Conservation (phyloP, 2,888 invertebrate species). For the Bursaphelenchus okinawaensis region DNA sequence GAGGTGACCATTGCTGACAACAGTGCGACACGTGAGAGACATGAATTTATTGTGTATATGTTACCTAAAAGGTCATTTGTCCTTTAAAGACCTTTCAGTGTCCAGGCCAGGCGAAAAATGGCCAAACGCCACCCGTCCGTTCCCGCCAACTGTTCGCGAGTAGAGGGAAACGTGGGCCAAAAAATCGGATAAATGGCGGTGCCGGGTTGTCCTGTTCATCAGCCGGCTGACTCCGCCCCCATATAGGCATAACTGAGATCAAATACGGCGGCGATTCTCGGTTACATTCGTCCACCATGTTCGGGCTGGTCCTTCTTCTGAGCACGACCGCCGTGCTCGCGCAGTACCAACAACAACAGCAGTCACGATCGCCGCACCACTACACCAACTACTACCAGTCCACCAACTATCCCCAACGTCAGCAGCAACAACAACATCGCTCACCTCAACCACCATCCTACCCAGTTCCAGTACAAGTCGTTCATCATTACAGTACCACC, state of each 20-base stretch:
- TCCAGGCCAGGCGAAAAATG: background rate
- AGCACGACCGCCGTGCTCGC: background rate
- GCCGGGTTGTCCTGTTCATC: slow-evolving; percentile 3
- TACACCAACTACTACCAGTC: background rate
- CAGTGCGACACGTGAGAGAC: background rate
- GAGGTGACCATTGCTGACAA: background rate
- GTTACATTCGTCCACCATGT: background rate
- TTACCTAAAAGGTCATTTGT: background rate
- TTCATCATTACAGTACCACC: background rate
- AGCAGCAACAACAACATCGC: background rate
- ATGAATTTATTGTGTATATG: slow-evolving; percentile 4
- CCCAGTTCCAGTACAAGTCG: background rate
- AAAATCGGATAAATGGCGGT: slow-evolving; percentile 11
- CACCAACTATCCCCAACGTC: background rate
- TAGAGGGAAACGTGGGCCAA: slow-evolving; percentile 1
- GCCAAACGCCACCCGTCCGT: background rate
- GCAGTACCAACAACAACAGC: background rate
- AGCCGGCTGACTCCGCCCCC: slow-evolving; percentile 2
- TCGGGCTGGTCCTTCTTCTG: background rate
- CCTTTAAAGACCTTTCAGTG: background rate
- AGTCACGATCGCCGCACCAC: background rate
- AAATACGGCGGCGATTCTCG: background rate
- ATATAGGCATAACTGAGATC: too few relatives aligned
- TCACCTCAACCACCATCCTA: background rate
- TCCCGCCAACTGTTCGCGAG: background rate